phyloP scores from a whole-genome alignment of 23 tunicate genomes.

The Styela plicata region DNA sequence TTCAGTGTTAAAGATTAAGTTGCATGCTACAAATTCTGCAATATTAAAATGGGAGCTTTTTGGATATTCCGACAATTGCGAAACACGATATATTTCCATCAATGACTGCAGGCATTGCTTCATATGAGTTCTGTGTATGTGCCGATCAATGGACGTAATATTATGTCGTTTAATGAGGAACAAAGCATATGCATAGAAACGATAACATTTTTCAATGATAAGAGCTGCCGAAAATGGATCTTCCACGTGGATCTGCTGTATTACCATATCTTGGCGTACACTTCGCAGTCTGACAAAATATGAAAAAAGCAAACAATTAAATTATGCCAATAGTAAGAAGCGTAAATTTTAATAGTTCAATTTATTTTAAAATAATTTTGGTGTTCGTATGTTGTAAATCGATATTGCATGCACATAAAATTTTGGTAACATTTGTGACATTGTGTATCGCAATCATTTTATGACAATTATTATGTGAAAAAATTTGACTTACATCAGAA shows the following conservation, averaged over 20 bases:
- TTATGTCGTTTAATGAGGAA: constrained; percentile 18
- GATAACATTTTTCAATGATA: constrained; percentile 57
- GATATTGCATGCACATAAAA: too few relatives aligned
- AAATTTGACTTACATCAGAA: too few relatives aligned
- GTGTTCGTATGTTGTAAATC: too few relatives aligned
- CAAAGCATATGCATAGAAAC: constrained; percentile 61
- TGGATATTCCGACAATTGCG: not conserved
- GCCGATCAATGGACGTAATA: constrained; percentile 39
- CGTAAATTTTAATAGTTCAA: too few relatives aligned
- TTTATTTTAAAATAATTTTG: too few relatives aligned
- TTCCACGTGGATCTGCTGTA: constrained; percentile 46
- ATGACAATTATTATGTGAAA: too few relatives aligned
- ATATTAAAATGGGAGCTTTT: not conserved
- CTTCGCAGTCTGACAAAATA: constrained; percentile 52
- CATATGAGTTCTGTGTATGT: constrained; percentile 54
- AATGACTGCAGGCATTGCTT: constrained; percentile 55
- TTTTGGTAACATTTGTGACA: too few relatives aligned
- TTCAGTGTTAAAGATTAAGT: constrained; percentile 34
- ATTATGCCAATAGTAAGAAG: too few relatives aligned
- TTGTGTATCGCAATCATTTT: too few relatives aligned
- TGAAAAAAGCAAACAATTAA: too few relatives aligned
- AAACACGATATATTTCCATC: constrained; percentile 29
- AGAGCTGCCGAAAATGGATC: constrained; percentile 22
- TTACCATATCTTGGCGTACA: constrained; percentile 80
- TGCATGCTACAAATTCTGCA: constrained; percentile 30